These are phyloP conservation scores for Charina bottae DNA, from an alignment of 2,113 vertebrate species.

Conservation along the genomic window DNA sequence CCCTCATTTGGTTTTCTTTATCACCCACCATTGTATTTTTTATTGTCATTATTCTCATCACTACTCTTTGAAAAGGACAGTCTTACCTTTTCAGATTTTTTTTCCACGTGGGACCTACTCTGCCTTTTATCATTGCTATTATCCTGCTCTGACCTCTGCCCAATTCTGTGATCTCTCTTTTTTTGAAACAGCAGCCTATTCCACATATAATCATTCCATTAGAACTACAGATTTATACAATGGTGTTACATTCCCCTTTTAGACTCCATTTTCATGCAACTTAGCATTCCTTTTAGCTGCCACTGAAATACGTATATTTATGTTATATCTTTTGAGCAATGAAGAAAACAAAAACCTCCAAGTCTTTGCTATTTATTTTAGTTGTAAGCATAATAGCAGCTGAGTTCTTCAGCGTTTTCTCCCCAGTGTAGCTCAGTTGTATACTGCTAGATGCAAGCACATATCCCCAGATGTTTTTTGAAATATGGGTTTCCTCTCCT, in stretches of 20 bases:
- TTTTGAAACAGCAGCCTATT: not conserved
- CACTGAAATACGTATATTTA: conserved; percentile 34
- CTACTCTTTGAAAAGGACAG: not conserved
- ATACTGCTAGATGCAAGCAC: conserved; percentile 37
- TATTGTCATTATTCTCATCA: not conserved
- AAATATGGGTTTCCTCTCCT: not conserved
- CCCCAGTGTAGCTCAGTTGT: conserved; percentile 23
- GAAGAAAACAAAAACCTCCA: conserved; percentile 12
- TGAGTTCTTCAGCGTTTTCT: conserved; percentile 28
- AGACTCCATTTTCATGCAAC: not conserved
- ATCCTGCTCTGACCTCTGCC: not conserved
- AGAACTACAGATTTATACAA: not conserved
- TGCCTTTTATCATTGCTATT: not conserved
- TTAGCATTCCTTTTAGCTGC: conserved; percentile 32
- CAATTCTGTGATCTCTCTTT: not conserved
- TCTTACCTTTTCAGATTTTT: not conserved
- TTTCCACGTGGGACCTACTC: not conserved
- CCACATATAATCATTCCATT: not conserved
- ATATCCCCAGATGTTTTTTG: conserved; percentile 42
- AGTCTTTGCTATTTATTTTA: conserved; percentile 40
- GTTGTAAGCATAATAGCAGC: conserved; percentile 4
- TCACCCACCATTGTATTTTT: not conserved
- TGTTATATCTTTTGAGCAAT: conserved; percentile 42
- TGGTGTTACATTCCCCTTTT: not conserved
- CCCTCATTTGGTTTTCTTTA: not conserved